Conservation (phyloP, 2,888 invertebrate genomes). For the Leptinotarsa rubiginosa region DNA sequence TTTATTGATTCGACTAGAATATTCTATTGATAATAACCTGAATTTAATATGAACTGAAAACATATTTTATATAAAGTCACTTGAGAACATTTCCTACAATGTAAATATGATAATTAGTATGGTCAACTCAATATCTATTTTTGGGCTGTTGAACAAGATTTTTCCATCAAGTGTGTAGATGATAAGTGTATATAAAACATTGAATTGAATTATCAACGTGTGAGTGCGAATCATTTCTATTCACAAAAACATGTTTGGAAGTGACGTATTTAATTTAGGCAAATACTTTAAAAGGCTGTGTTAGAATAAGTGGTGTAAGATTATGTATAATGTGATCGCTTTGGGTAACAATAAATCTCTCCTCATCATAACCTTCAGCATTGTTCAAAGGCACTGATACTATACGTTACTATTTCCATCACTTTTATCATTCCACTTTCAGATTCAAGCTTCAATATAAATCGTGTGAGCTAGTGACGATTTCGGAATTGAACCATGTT, state of each 20-base stretch:
- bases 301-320: not conserved
- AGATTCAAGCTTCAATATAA: too few relatives aligned
- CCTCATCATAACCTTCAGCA: too few relatives aligned
- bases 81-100: not conserved
- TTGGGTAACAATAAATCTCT: not conserved
- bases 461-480: too few relatives aligned
- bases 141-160: not conserved
- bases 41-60: too few relatives aligned
- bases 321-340: not conserved
- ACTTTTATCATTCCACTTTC: too few relatives aligned
- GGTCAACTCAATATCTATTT: not conserved
- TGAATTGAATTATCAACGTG: conserved; percentile 5
- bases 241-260: not conserved
- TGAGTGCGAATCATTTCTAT: conserved; percentile 2
- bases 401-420: too few relatives aligned
- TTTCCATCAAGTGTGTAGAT: conserved; percentile 6
- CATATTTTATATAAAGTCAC: too few relatives aligned
- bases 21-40: too few relatives aligned
- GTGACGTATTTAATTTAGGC: not conserved
- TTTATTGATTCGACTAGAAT: too few relatives aligned
- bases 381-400: too few relatives aligned
- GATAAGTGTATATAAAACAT: conserved; percentile 5
- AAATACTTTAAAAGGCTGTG: conserved; percentile 7
- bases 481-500: too few relatives aligned
- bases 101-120: not conserved